Evolutionary conservation across 2,888 invertebrate species (phyloP).

Genomic region (Nowickia ferox): DNA sequence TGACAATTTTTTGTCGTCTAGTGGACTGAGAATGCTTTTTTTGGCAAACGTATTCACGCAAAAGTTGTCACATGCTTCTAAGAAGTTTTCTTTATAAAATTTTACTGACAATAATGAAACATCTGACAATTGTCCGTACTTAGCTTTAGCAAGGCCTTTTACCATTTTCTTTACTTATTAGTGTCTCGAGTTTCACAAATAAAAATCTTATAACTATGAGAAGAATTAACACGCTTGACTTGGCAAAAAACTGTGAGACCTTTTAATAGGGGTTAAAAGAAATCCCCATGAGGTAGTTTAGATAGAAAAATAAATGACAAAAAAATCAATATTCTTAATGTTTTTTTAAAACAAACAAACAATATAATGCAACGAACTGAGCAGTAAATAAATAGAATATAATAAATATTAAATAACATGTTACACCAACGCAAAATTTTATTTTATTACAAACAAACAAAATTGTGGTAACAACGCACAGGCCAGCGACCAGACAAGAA

Average conservation of each 20-base stretch:
- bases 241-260: slow-evolving; percentile 15
- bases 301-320: slow-evolving; percentile 13
- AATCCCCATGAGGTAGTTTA: not conserved
- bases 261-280: slow-evolving; percentile 20
- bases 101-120: too few species aligned
- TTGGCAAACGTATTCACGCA: too few species aligned
- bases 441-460: slow-evolving; percentile 18
- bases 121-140: too few species aligned
- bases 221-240: slow-evolving; percentile 14
- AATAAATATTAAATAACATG: slow-evolving; percentile 66
- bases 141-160: not conserved
- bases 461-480: slow-evolving; percentile 2
- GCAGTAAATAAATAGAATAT: slow-evolving; percentile 34
- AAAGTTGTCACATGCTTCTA: too few species aligned
- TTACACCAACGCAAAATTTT: slow-evolving; percentile 62
- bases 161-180: not conserved
- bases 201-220: slow-evolving; percentile 5
- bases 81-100: too few species aligned
- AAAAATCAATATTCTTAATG: slow-evolving; percentile 48
- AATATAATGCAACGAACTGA: not conserved
- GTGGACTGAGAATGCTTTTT: too few species aligned
- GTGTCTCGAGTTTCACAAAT: not conserved
- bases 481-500: slow-evolving; percentile 37
- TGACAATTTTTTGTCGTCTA: too few species aligned
- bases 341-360: slow-evolving; percentile 25